Base-by-base conservation (phyloP, 1,140 invertebrate species). In the Trichonephila inaurata region DNA sequence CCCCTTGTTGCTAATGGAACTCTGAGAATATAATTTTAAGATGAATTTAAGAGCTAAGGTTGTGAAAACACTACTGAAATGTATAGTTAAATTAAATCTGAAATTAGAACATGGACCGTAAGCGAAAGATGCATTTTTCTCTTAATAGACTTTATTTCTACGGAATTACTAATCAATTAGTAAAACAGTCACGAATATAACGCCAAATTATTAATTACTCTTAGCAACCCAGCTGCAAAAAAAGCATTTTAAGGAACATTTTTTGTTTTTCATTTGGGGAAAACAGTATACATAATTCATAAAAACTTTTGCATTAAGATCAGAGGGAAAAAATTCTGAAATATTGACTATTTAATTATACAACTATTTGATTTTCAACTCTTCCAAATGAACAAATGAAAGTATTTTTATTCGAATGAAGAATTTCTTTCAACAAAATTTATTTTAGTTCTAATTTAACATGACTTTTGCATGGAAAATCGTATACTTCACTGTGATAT, bases 1-100 rank as follows among this genome's bases (percentile, higher is more conserved):
- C 69, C 16, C 72, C 16, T 28, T 28, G 33, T 33, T 16, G 72
- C 72, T 77, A 77, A 77, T 77, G 72, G 72, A 77, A 19, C 72
- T 18, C 24, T 40, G 33, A 14, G 33, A 77, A 28, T 18, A 77
- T 40, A 77, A 77, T 77, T 77, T 77, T 77, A 77, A 40, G 28
- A 77, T 77, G 72, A 77, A 77, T 77, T 77, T 77, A 77, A 77
- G 28, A 77, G 72, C 66, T 69, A 24, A 77, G 14, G 72, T 21
- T 51, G 16, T 77, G 72, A 18, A 33, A 77, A 77, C 7, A 14
- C 33, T 77, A 40, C 72, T 77, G 72, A 77, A 40, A 1, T 77
- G 24, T 77, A 77, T 40, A 77, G 72, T 77, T 77, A 40, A 19
- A 77, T 77, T 77, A 77, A 77, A 77, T 18, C 28, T 77, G 72